These are phyloP conservation scores for Melipona beecheii DNA, from an alignment of 2,888 invertebrate genomes.

Conservation along the genomic window DNA sequence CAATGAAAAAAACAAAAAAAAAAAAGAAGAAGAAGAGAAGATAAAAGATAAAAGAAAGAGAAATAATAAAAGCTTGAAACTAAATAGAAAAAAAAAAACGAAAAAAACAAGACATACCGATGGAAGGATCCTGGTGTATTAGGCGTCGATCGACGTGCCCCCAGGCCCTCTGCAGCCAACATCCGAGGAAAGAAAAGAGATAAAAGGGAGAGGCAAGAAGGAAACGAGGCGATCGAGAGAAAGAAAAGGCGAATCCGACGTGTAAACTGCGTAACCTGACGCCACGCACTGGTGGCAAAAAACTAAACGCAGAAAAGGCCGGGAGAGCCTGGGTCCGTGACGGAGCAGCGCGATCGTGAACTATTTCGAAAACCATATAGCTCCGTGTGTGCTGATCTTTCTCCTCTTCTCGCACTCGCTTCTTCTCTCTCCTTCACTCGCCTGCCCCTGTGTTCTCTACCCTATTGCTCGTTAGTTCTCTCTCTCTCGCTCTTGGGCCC, in stretches of 20 bases:
- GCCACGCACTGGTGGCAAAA: slow-evolving; percentile 75
- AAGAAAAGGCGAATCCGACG: slow-evolving; percentile 59
- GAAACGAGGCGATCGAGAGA: slow-evolving; percentile 54
- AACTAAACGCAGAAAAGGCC: slow-evolving; percentile 72
- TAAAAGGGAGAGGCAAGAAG: slow-evolving; percentile 34
- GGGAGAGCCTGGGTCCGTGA: slow-evolving; percentile 37
- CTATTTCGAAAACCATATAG: slow-evolving; percentile 69
- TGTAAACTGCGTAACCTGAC: slow-evolving; percentile 75
- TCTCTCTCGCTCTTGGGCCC: slow-evolving; percentile 10
- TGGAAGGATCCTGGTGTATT: slow-evolving; percentile 59
- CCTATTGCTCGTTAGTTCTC: slow-evolving; percentile 1
- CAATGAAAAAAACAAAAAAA: slow-evolving; percentile 4
- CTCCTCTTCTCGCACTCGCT: neutral
- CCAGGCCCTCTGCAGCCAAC: neutral
- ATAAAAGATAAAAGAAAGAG: neutral
- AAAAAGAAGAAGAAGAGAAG: neutral
- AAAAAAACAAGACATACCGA: slow-evolving; percentile 65
- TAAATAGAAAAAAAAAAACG: slow-evolving; percentile 27
- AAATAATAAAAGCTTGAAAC: slow-evolving; percentile 10
- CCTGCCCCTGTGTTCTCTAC: neutral
- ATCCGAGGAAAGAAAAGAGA: slow-evolving; percentile 43
- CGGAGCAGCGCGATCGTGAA: slow-evolving; percentile 59
- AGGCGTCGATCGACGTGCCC: slow-evolving; percentile 57
- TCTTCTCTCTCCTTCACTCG: neutral
- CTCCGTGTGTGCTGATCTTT: neutral